Evolutionary conservation across 2,113 vertebrate genomes (phyloP), one percentile per base, ranked within the genome.

Genomic region (Tetrax tetrax): DNA sequence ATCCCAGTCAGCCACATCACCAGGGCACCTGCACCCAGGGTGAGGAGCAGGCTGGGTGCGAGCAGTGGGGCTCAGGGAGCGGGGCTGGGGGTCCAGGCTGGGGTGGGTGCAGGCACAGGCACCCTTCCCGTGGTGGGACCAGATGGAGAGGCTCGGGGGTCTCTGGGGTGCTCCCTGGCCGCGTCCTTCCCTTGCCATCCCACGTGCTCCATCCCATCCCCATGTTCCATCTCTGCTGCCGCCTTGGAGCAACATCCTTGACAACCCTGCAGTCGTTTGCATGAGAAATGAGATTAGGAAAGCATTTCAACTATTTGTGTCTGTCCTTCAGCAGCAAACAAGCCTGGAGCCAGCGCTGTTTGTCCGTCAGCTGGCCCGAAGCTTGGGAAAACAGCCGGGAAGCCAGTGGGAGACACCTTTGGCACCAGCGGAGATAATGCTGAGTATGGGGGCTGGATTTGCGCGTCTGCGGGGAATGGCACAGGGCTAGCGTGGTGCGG

Each of bases 261-360:
- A 87, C 57, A 89, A 12, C 35, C 78, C 59, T 82, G 84, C 89
- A 83, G 74, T 45, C 3, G 27, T 87, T 93, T 87, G 54, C 84
- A 14, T 27, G 92, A 83, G 84, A 93, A 96, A 95, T 41, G 78
- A 96, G 95, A 95, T 96, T 88, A 91, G 87, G 93, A 89, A 95
- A 94, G 45, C 64, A 96, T 94, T 91, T 48, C 53, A 91, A 91
- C 74, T 54, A 94, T 91, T 84, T 68, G 81, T 25, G 68, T 72
- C 93, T 94, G 91, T 94, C 88, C 78, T 77, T 90, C 61, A 47
- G 78, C 18, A 37, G 70, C 84, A 91, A 95, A 95, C 61, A 85
- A 79, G 17, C 81, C 29, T 1, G 25, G 95, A 95, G 95, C 87
- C 95, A 72, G 91, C 3, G 28, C 59, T 91, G 87, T 94, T 96